Base-by-base conservation (phyloP, 2,113 vertebrate genomes). In the Etia nguti region DNA sequence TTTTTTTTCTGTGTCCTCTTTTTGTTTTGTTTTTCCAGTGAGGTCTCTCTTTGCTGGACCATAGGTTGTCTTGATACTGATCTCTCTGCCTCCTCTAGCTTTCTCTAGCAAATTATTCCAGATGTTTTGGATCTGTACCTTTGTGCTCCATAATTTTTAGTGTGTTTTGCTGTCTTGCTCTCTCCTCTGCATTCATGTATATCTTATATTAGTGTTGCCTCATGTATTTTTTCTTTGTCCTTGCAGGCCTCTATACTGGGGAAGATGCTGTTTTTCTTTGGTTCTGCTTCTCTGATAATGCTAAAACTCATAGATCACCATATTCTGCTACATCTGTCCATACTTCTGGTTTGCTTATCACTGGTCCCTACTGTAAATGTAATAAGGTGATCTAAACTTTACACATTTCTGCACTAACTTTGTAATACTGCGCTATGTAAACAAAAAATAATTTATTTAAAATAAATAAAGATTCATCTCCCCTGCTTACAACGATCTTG, bases 111-210 rank as follows among this genome's bases (percentile, higher is more conserved):
- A 48, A 50, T 79, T 65, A 46, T 85, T 85, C 87, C 83, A 88
- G 83, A 88, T 88, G 87, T 88, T 84, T 65, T 82, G 50, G 52
- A 70, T 84, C 50, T 84, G 55, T 56, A 81, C 81, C 83, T 70
- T 62, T 83, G 36, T 79, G 34, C 79, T 54, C 5, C 24, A 84
- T 84, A 16, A 79, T 73, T 77, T 83, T 34, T 75, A 85, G 34
- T 80, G 48, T n/a, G 31, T 60, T 84, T 57, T 70, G 57, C 57
- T 82, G 29, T 60, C 41, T 59, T 70, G 57, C 48, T 54, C n/a
- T 54, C 31, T 68, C 22, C 15, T 38, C 36, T 57, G 24, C 18
- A 65, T n/a, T 65, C 10, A 65, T n/a, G 60, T 65, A 65, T 65
- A 36, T 65, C 31, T 6, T 65, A 36, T n/a, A 65, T 65, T 36